Base-by-base conservation (phyloP, 92 coral and sea anemone genomes). In the Zoanthus sociatus region DNA sequence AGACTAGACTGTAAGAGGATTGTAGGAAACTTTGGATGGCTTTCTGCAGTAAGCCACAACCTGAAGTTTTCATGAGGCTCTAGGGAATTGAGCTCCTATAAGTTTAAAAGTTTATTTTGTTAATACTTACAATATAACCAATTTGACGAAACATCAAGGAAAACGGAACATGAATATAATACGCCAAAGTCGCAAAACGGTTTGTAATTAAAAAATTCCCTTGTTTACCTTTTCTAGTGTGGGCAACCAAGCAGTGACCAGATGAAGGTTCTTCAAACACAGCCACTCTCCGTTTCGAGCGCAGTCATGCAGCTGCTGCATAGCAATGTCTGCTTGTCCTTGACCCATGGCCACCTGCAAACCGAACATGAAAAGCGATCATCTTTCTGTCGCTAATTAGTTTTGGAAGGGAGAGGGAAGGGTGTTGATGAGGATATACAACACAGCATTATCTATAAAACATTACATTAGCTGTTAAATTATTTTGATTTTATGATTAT, bases 261-360 rank as follows among this genome's bases (percentile, higher is more conserved):
- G 94, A 67, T 97, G 99, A 50, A 97, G 93, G 76, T 97, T 97
- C 98, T 97, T 97, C 81, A 97, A 87, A 79, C 99, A 97, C 76
- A 97, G 73, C 99, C 99, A 97, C 91, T 97, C 99, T 32, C 99
- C 99, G 81, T 95, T 94, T 73, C 98, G 88, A 33, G 98, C 98
- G 74, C 98, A 97, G 90, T 97, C 98, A 78, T 95, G 98, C 60
- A 97, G 93, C 75, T 92, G 94, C 90, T 97, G 99, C 89, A 97
- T 87, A 20, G 99, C 99, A 53, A 95, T 94, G 83, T 97, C 99
- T 4, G 99, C 99, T 77, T 97, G 99, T 14, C 99, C 99, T 87
- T 97, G 99, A 77, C 99, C 99, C 99, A 97, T 97, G 76, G 99
- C 99, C 18, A 97, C 99, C 96, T 97, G 86, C 33, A 7, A 1